phyloP scores from a whole-genome alignment of 2,888 invertebrate genomes.

The Amaurobius ferox region DNA sequence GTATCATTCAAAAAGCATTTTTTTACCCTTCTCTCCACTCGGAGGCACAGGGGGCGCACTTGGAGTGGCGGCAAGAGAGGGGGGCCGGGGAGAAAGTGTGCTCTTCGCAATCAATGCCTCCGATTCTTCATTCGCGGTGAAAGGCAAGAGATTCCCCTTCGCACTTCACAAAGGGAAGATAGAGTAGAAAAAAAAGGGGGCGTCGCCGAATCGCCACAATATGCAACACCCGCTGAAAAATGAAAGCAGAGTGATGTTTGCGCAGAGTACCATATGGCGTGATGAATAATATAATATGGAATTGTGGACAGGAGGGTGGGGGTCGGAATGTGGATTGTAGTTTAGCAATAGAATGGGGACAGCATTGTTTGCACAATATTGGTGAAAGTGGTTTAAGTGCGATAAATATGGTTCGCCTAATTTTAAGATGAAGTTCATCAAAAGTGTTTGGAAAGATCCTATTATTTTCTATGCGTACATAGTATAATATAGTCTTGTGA shows the following conservation, averaged over 20 bases:
- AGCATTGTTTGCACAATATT: too few relatives aligned
- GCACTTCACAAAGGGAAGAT: conserved; percentile 49
- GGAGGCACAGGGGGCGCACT: conserved; percentile 18
- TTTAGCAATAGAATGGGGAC: too few relatives aligned
- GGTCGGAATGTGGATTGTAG: too few relatives aligned
- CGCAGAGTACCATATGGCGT: neutral
- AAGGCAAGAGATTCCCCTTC: conserved; percentile 33
- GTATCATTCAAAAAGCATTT: conserved; percentile 16
- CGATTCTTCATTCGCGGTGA: conserved; percentile 58
- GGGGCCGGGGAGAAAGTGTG: conserved; percentile 26
- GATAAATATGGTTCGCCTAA: too few relatives aligned
- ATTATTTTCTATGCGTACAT: too few relatives aligned
- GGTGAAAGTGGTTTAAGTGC: too few relatives aligned
- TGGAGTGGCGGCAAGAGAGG: conserved; percentile 7
- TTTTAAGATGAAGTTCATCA: too few relatives aligned
- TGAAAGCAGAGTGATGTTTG: neutral
- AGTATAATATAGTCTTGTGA: too few relatives aligned
- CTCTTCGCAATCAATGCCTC: conserved; percentile 58
- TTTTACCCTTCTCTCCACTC: neutral
- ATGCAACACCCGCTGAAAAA: conserved; percentile 3
- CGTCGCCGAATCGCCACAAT: conserved; percentile 10
- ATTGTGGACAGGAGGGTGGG: too few relatives aligned
- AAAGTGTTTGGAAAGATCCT: too few relatives aligned
- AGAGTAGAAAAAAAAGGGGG: conserved; percentile 26
- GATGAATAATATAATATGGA: too few relatives aligned